Evolutionary conservation across 2,888 invertebrate species (phyloP).

Genomic region (Nephrotoma appendiculata): DNA sequence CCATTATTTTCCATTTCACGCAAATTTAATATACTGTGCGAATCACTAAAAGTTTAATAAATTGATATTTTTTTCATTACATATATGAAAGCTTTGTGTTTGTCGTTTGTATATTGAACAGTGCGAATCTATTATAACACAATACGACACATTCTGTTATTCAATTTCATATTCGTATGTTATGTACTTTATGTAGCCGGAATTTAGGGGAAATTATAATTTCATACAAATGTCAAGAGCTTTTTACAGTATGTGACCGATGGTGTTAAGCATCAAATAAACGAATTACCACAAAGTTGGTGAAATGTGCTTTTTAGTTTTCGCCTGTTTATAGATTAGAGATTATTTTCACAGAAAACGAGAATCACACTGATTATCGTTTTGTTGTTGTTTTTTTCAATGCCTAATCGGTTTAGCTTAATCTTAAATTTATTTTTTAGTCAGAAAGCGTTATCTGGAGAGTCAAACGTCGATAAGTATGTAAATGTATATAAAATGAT

Average conservation of each 20-base stretch:
- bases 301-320: too few relatives aligned
- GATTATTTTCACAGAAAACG: too few relatives aligned
- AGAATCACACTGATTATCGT: too few relatives aligned
- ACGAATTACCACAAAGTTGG: not conserved
- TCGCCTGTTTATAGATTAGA: too few relatives aligned
- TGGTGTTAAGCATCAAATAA: not conserved
- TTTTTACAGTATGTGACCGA: not conserved
- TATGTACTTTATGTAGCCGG: not conserved
- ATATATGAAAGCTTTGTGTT: not conserved
- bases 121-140: not conserved
- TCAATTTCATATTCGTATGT: not conserved
- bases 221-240: not conserved
- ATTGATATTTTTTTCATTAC: not conserved
- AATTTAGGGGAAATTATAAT: not conserved
- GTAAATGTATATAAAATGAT: not conserved
- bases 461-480: not conserved
- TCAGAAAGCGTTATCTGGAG: not conserved
- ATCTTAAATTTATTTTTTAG: not conserved
- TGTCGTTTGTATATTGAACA: not conserved
- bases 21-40: not conserved
- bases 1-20: not conserved
- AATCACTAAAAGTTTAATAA: not conserved
- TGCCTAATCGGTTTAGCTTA: not conserved
- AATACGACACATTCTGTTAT: not conserved
- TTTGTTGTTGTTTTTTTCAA: not conserved